phyloP scores from a whole-genome alignment of 2,888 invertebrate species.

The Drosophila mayaguana region DNA sequence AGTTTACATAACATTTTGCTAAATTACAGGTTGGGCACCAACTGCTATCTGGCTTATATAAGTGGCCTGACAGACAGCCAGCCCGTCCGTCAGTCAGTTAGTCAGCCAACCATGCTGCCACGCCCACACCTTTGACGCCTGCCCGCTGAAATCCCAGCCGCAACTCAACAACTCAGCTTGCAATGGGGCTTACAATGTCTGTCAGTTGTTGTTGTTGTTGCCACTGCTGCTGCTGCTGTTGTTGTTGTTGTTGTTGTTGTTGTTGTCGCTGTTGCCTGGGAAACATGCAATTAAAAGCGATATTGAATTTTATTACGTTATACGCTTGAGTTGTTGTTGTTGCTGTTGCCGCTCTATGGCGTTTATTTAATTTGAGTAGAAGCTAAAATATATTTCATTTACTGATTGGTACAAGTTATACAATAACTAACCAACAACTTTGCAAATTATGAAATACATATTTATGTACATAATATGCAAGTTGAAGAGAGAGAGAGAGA shows the following conservation, averaged over 20 bases:
- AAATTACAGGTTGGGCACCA: conserved; percentile 73
- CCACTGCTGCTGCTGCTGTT: no score
- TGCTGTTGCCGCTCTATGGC: conserved; percentile 49
- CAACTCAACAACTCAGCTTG: conserved; percentile 72
- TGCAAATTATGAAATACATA: conserved; percentile 38
- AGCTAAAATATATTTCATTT: conserved; percentile 77
- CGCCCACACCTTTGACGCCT: conserved; percentile 4
- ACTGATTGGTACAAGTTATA: conserved; percentile 76
- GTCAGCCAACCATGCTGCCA: conserved; percentile 20
- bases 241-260: conserved; percentile 32
- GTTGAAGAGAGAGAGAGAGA: no score
- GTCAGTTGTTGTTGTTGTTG: conserved; percentile 59
- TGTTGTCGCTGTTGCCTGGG: conserved; percentile 66
- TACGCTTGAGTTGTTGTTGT: conserved; percentile 64
- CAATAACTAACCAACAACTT: conserved; percentile 40
- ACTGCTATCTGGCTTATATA: conserved; percentile 69
- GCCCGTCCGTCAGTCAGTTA: conserved; percentile 16
- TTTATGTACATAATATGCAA: conserved; percentile 18
- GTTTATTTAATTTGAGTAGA: conserved; percentile 76
- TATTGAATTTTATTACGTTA: conserved; percentile 80
- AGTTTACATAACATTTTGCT: conserved; percentile 81
- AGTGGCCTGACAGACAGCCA: conserved; percentile 59
- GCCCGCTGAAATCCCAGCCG: conserved; percentile 34
- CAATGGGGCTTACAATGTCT: conserved; percentile 78
- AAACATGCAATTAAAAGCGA: conserved; percentile 81